Conservation (phyloP, 2,888 invertebrate genomes). For the Ptychoptera contaminata region DNA sequence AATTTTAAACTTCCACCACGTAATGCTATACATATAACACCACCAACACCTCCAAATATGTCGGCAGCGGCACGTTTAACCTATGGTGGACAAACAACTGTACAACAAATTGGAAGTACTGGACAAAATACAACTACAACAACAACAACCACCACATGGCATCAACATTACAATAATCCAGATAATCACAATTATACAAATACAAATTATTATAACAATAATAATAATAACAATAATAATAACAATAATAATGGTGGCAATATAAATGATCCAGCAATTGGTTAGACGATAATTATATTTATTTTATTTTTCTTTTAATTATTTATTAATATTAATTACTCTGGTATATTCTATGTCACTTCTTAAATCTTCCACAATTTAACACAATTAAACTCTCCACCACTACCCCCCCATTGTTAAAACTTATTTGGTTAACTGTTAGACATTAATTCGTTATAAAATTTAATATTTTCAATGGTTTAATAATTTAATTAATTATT, state of each 20-base stretch:
- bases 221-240: slow-evolving; percentile 13
- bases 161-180: slow-evolving; percentile 15
- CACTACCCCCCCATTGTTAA: no score
- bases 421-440: no score
- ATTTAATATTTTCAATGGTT: no score
- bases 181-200: slow-evolving; percentile 10
- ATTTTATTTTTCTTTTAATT: not conserved
- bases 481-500: no score
- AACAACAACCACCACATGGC: slow-evolving; percentile 23
- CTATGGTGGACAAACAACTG: no score
- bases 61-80: not conserved
- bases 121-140: slow-evolving; percentile 7
- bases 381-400: no score
- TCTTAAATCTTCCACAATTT: no score
- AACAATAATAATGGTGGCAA: not conserved
- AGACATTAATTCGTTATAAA: no score
- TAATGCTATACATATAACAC: not conserved
- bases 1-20: no score
- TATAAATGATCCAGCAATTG: slow-evolving; percentile 1
- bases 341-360: no score
- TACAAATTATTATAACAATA: slow-evolving; percentile 26
- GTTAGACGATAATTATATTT: not conserved
- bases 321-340: not conserved
- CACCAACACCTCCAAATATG: not conserved
- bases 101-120: not conserved